A percentile compares a stretch with the other conserved stretches of the same genome.
phyloP scores from a whole-genome alignment of 2,113 vertebrate species.

The Anoplopoma fimbria region DNA sequence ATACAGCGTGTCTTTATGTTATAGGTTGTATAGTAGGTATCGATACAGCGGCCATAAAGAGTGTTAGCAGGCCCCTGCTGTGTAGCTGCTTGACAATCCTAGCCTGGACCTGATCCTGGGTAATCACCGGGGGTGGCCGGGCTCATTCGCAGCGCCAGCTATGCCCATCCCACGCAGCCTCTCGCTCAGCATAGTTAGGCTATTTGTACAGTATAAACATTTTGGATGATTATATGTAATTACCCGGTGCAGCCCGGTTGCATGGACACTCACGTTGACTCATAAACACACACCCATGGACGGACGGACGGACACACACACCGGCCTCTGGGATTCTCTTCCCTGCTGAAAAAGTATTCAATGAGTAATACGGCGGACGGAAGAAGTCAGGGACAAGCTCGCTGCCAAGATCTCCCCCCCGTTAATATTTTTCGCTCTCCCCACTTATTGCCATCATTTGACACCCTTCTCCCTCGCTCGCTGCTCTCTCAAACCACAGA shows the following conservation, averaged over 20 bases:
- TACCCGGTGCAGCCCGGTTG: slow-evolving; percentile 54
- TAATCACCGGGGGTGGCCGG: slow-evolving; percentile 53
- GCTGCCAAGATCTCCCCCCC: slow-evolving; percentile 57
- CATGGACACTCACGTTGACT: slow-evolving; percentile 52
- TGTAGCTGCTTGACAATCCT: slow-evolving; percentile 49
- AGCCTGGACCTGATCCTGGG: slow-evolving; percentile 37
- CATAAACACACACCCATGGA: slow-evolving; percentile 31
- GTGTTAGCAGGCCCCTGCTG: slow-evolving; percentile 12
- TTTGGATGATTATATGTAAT: slow-evolving; percentile 80
- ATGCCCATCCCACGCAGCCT: slow-evolving; percentile 48
- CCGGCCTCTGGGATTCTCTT: slow-evolving; percentile 67
- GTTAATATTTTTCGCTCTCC: slow-evolving; percentile 62
- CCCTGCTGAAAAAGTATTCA: slow-evolving; percentile 64
- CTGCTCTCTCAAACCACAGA: slow-evolving; percentile 40
- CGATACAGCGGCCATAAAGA: slow-evolving; percentile 14
- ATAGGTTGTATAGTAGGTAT: not conserved
- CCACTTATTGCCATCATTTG: slow-evolving; percentile 55
- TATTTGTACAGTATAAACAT: slow-evolving; percentile 80
- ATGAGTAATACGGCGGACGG: slow-evolving; percentile 70
- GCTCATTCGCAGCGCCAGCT: slow-evolving; percentile 44
- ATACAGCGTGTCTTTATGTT: slow-evolving; percentile 1
- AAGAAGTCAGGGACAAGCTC: too few species aligned
- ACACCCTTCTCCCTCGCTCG: slow-evolving; percentile 19
- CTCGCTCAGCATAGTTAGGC: slow-evolving; percentile 66
- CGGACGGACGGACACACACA: slow-evolving; percentile 33